Base-by-base conservation (phyloP, 2,113 vertebrate genomes). In the Dipodomys spectabilis region DNA sequence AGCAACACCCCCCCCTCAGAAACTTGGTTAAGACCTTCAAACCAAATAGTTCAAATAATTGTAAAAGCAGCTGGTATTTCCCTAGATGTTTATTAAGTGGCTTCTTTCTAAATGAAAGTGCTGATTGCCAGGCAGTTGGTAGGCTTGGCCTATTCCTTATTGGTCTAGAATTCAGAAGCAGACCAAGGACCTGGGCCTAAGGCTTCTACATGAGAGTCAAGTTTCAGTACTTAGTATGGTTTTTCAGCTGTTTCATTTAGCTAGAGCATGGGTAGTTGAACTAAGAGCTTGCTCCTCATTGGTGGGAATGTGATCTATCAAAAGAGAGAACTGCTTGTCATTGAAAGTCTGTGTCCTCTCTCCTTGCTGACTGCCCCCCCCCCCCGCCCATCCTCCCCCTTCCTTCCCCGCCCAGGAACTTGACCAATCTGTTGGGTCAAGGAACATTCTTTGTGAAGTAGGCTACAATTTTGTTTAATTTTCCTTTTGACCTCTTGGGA, bases 311-410 rank as follows among this genome's bases (percentile, higher is more conserved):
- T 0, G 13, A 79, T 73, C 86, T 90, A 57, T 85, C 82, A 88
- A 90, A 90, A 86, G 90, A 49, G 79, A 96, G 86, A 77, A 65
- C 88, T 82, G 60, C 23, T 92, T 86, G 67, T 94, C 79, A 90
- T 82, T 88, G 82, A 45, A 74, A 79, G 11, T 92, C 49, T 85
- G 71, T 20, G 44, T 74, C 88, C 12, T 92, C 45, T 49, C 49
- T 49, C 49, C 49, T 12, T 12, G 49, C 49, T 49, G 39, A 39
- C 39, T 5, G 39, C 39, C 39, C 39, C 39, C 39, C 39, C 39
- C 0, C 39, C 39, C 39, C 39, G 5, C 39, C 5, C 39, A 1
- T 5, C 39, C 39, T 39, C 39, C 39, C 39, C 39, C 39, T 39
- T 39, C 39, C 39, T 6, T 39, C 39, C 39, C 49, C 10, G 1